Base-by-base conservation (phyloP, 2,797 vertebrate species). In the Sebastes itinus region DNA sequence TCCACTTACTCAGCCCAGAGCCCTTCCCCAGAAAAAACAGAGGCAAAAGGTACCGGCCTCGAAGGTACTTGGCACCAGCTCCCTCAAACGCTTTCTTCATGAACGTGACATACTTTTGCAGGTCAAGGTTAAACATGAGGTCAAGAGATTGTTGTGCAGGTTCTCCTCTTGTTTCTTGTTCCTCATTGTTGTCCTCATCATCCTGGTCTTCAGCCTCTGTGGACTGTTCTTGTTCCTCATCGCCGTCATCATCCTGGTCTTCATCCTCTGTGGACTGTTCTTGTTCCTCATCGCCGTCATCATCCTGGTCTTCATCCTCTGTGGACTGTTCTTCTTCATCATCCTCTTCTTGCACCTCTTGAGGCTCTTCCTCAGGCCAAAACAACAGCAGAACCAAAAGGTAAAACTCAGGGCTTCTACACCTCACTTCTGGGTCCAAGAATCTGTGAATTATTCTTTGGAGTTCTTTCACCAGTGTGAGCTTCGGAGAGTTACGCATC, bases 21-120 rank as follows among this genome's bases (percentile, higher is more conserved):
- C 82, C 78, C 27, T 80, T 90, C 22, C 90, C 90, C 42, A 89
- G 85, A 49, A 88, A 90, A 74, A 91, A 90, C 64, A 90, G 8
- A 12, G 85, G 88, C 77, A 87, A 9, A 63, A 89, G 30, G 62
- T 85, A 77, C 10, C 87, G 68, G 0, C 87, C 80, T 56, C 67
- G 58, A 1, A 89, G 82, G 65, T 88, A 75, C 7, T 73, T 87
- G 35, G 28, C 75, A 63, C 87, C 0, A 1, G 0, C 2, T 22
- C 2, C 20, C 2, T 75, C 13, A 30, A 38, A 91, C 0, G 61
- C 54, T 1, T 33, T 1, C 55, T 78, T 1, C 85, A 91, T 86
- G 9, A 66, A 63, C 3, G 25, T 35, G 1, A 63, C 42, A 1
- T 30, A 1, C 5, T 18, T 0, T 42, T 78, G 56, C 10, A 67